Conservation (phyloP, 2,113 vertebrate species). For the Glaucidium brasilianum region DNA sequence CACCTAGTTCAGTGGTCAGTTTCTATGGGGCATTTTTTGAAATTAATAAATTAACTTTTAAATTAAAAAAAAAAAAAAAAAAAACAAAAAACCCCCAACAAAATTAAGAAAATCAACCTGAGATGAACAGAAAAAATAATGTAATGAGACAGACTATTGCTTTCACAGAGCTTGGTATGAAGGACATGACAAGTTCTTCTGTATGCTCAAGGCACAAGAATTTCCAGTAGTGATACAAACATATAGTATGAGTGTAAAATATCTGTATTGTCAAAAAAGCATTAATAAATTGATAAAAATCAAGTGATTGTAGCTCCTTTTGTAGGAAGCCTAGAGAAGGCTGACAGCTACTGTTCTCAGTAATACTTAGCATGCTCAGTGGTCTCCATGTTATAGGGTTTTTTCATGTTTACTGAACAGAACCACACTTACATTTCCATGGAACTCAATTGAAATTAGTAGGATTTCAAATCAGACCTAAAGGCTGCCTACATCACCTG, state of each 20-base stretch:
- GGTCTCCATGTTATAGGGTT: background rate
- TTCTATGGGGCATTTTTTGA: background rate
- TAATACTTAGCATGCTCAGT: background rate
- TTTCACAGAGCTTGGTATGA: background rate
- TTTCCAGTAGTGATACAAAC: background rate
- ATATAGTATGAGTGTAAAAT: background rate
- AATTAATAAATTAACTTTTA: background rate
- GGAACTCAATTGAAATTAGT: background rate
- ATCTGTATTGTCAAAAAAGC: background rate
- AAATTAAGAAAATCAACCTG: background rate
- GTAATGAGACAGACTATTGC: background rate
- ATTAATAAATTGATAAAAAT: background rate
- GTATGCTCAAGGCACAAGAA: background rate
- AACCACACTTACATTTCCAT: background rate
- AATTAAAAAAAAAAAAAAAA: background rate
- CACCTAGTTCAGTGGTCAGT: background rate
- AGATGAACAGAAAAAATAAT: background rate
- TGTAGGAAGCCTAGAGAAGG: background rate
- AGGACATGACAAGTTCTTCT: background rate
- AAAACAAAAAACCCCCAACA: background rate
- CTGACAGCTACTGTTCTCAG: background rate
- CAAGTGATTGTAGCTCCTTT: background rate
- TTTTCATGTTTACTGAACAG: background rate
- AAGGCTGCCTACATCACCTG: background rate
- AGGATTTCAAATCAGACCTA: background rate